phyloP scores from a whole-genome alignment of 2,113 vertebrate species.

The Heptranchias perlo region DNA sequence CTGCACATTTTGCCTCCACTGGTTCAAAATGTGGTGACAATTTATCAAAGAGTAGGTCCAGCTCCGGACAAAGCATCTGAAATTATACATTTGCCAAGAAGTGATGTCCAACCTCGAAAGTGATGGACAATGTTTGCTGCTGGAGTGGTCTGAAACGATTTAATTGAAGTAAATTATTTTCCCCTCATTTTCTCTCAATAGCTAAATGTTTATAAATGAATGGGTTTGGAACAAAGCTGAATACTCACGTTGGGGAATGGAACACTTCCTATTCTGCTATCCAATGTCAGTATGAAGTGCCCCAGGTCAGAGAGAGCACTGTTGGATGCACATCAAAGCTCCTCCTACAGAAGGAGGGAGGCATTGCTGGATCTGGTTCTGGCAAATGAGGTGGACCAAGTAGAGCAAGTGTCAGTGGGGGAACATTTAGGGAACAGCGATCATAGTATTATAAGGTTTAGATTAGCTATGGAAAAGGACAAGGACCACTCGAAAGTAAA shows the following conservation, averaged over 20 bases:
- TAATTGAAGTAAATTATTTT: slow-evolving; percentile 16
- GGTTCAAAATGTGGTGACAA: not conserved
- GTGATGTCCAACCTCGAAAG: not conserved
- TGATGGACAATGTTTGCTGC: not conserved
- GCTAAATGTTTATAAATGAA: not conserved
- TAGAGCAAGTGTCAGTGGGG: too few relatives aligned
- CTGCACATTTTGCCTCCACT: not conserved
- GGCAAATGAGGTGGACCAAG: too few relatives aligned
- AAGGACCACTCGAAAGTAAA: too few relatives aligned
- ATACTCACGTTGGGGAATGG: not conserved
- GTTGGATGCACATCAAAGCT: not conserved
- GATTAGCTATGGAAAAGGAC: too few relatives aligned
- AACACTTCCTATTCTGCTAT: not conserved
- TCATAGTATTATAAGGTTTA: too few relatives aligned
- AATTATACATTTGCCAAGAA: not conserved
- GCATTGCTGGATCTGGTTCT: too few relatives aligned
- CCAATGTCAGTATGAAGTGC: not conserved
- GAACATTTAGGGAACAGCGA: too few relatives aligned
- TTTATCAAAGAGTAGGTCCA: not conserved
- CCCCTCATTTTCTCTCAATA: too few relatives aligned
- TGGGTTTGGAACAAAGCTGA: not conserved
- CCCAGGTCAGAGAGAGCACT: not conserved
- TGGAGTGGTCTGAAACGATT: not conserved
- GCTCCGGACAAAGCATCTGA: not conserved
- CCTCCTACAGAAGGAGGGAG: too few relatives aligned